Evolutionary conservation across 2,888 invertebrate species (phyloP).

Genomic region (Therioaphis trifolii): DNA sequence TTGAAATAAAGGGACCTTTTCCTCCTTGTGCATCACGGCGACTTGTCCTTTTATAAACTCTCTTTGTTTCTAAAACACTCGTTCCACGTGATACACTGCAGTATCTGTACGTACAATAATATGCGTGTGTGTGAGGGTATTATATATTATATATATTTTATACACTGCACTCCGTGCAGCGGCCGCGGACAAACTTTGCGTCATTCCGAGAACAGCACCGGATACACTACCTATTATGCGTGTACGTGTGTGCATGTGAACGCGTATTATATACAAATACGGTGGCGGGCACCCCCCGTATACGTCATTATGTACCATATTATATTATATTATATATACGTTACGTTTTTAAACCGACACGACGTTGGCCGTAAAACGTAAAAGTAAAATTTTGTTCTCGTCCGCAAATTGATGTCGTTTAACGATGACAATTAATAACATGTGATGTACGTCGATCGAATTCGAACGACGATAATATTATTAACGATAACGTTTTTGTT

Average conservation of each 20-base stretch:
- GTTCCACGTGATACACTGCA: conserved; percentile 23
- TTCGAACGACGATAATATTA: neutral
- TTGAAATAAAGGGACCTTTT: conserved; percentile 53
- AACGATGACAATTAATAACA: neutral
- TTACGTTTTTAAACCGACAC: no score
- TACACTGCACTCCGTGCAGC: neutral
- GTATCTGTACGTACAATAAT: neutral
- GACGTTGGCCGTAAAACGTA: neutral
- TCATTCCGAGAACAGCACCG: neutral
- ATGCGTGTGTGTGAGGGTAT: neutral
- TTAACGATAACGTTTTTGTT: neutral
- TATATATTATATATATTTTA: neutral
- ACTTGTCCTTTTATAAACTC: conserved; percentile 58
- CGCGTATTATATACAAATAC: no score
- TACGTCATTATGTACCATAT: no score
- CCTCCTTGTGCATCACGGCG: conserved; percentile 37
- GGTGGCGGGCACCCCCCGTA: no score
- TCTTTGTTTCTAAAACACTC: conserved; percentile 54
- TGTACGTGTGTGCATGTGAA: neutral
- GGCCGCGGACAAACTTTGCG: neutral
- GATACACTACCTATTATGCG: neutral
- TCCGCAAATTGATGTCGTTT: no score
- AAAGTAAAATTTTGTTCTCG: conserved; percentile 28
- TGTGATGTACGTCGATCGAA: conserved; percentile 7
- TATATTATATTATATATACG: no score